Base-by-base conservation (phyloP, 2,888 invertebrate genomes). In the Agonopterix subpropinquella region DNA sequence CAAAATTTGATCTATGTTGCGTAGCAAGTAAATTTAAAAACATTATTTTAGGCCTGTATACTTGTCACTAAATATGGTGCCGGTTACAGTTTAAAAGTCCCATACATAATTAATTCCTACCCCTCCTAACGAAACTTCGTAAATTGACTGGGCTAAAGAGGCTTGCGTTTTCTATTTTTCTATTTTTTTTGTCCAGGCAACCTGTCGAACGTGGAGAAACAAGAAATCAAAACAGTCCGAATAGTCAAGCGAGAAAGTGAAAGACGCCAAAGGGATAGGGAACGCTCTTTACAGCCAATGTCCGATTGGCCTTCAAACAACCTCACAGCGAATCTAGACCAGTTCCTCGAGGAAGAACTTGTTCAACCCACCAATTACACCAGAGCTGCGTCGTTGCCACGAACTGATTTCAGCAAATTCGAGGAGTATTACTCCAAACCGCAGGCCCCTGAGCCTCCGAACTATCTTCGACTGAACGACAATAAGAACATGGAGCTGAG, bases 211-310 rank as follows among this genome's bases (percentile, higher is more conserved):
- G 92, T 94, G 50, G 97, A 97, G 69, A 96, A 96, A 62, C 92
- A 94, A 73, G 96, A 97, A 81, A 95, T 96, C 51, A 96, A 97
- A 89, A 97, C 97, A 0, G 97, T 98, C 11, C 91, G 97, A 52
- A 97, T 97, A 65, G 97, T 98, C 0, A 98, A 98, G 81, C 89
- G 97, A 10, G 96, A 97, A 73, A 95, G 96, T 15, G 97, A 96
- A 74, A 91, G 96, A 47, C 89, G 97, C 0, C 95, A 95, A 69
- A 89, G 95, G 45, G 95, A 95, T 64, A 89, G 95, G 44, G 95
- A 95, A 64, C 92, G 94, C 44, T 89, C 89, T 0, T 64, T 89
- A 1, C 89, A 89, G 54, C 89, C 89, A 0, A 79, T 88, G 73
- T 71, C 82, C 0, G 89, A 89, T 51, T 89, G 88, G 88, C 73